A percentile compares a stretch with the other conserved stretches of the same genome.
Evolutionary conservation across 2,113 vertebrate species (phyloP).

Genomic region (Sialia sialis): DNA sequence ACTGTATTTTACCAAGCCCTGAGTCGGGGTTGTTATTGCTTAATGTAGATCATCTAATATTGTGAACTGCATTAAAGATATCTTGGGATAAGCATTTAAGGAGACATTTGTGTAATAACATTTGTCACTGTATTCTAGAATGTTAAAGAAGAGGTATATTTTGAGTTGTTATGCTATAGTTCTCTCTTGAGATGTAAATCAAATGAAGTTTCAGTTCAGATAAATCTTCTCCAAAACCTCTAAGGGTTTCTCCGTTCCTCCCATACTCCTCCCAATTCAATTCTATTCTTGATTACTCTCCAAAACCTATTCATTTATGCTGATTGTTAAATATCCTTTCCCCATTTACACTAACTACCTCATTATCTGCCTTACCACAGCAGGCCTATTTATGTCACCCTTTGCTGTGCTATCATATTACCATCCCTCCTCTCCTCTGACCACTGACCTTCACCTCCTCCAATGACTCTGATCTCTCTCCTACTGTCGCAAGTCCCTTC

Average conservation of each 20-base stretch:
- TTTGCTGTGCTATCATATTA: neutral
- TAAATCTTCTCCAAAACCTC: slow-evolving; percentile 16
- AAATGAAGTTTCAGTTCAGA: slow-evolving; percentile 5
- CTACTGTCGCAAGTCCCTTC: neutral
- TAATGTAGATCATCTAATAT: neutral
- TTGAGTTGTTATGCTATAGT: neutral
- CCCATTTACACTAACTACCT: slow-evolving; percentile 21
- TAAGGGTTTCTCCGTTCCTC: neutral
- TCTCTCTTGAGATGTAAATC: neutral
- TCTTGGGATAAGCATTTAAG: neutral
- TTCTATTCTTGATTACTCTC: slow-evolving; percentile 34
- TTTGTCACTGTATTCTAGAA: neutral
- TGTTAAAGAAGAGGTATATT: slow-evolving; percentile 11
- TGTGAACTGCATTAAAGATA: neutral
- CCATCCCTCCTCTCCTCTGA: neutral
- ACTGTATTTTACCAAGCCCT: neutral
- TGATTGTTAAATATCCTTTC: slow-evolving; percentile 38
- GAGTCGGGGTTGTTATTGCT: neutral
- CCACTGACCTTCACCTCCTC: slow-evolving; percentile 27
- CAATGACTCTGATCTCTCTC: neutral
- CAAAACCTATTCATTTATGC: slow-evolving; percentile 36
- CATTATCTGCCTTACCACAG: neutral
- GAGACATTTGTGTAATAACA: neutral
- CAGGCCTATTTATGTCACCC: neutral
- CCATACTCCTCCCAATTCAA: neutral